Evolutionary conservation across 92 coral and sea anemone genomes (phyloP).

Genomic region (Porites cylindrica): DNA sequence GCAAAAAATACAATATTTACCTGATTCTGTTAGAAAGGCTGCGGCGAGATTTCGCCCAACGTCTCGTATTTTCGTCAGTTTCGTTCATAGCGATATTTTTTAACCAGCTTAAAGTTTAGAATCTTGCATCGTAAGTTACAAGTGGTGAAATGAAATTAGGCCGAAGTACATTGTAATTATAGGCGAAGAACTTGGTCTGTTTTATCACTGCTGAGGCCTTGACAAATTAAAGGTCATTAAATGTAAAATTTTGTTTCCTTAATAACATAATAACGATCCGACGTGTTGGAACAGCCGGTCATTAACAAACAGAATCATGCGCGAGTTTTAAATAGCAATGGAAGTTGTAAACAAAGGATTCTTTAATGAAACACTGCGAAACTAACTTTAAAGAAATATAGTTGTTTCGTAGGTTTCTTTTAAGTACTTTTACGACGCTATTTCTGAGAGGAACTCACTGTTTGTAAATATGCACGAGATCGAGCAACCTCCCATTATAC

Average conservation of each 20-base stretch:
- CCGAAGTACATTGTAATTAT: no score
- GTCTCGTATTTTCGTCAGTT: not conserved
- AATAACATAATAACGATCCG: not conserved
- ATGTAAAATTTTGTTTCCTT: no score
- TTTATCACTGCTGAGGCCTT: no score
- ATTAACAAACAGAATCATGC: no score
- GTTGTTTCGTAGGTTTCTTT: not conserved
- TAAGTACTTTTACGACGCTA: no score
- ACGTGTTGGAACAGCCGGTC: not conserved
- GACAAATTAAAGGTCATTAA: no score
- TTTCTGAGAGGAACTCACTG: no score
- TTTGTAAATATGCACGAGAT: no score
- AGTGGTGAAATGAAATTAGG: no score
- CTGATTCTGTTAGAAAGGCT: not conserved
- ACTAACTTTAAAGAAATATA: not conserved
- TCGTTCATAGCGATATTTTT: not conserved
- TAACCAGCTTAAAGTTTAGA: not conserved
- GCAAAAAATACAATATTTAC: not conserved
- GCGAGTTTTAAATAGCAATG: not conserved
- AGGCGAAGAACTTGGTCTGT: no score
- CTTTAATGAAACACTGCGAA: not conserved
- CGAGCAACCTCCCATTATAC: no score
- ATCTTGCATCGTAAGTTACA: no score
- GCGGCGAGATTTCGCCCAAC: conserved; percentile 1
- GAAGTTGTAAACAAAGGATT: not conserved